Conservation (phyloP, 2,113 vertebrate species). For the Hippocampus barbouri region DNA sequence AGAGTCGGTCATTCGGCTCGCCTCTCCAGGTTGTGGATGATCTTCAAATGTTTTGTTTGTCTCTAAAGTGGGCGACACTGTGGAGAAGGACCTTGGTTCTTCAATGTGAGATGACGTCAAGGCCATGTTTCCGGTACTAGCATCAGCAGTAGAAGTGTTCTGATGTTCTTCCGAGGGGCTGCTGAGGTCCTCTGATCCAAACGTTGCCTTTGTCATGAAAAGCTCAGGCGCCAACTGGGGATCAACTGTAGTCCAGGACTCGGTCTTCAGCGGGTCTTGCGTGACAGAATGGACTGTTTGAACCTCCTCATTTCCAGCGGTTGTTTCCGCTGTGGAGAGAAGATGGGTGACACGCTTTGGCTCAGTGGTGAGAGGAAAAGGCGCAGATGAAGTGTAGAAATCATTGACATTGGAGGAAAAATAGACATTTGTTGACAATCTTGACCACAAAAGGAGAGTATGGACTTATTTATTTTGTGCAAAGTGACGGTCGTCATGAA, state of each 20-base stretch:
- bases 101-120: not conserved
- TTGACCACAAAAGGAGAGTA: no score
- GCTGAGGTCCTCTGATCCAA: conserved; percentile 16
- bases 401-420: not conserved
- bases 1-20: conserved; percentile 3
- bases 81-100: conserved; percentile 16
- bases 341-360: conserved; percentile 70
- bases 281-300: conserved; percentile 62
- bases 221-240: not conserved
- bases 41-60: conserved; percentile 8
- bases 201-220: not conserved
- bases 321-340: conserved; percentile 71
- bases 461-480: no score
- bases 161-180: conserved; percentile 10
- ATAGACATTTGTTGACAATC: no score
- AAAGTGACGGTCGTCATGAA: no score
- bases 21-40: conserved; percentile 20
- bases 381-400: conserved; percentile 63
- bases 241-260: not conserved
- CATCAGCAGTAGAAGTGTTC: not conserved
- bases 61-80: not conserved
- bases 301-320: conserved; percentile 67
- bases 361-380: conserved; percentile 62
- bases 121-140: conserved; percentile 20
- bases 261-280: not conserved